phyloP scores from a whole-genome alignment of 2,113 vertebrate species.

The Laticauda laticaudata region DNA sequence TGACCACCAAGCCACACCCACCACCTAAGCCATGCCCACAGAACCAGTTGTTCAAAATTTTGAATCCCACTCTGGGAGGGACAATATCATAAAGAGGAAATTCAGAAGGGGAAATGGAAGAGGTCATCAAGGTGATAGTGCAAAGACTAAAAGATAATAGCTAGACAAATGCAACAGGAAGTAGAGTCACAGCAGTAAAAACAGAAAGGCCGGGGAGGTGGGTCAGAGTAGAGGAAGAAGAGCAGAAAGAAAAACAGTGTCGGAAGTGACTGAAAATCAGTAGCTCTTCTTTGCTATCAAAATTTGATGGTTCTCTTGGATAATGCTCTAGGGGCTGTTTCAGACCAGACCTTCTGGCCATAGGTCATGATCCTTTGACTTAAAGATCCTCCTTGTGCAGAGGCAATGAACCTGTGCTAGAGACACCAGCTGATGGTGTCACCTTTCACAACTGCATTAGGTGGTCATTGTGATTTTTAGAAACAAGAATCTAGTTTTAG shows the following conservation, averaged over 20 bases:
- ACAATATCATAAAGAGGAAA: neutral
- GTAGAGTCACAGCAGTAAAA: neutral
- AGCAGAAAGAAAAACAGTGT: neutral
- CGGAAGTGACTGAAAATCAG: neutral
- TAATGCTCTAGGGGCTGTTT: neutral
- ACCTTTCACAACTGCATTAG: neutral
- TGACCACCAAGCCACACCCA: too few relatives aligned
- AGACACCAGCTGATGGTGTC: neutral
- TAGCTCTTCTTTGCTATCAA: neutral
- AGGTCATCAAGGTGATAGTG: neutral
- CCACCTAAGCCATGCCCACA: too few relatives aligned
- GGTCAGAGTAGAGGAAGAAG: neutral
- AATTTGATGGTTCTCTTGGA: neutral
- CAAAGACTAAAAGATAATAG: neutral
- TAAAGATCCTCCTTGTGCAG: neutral
- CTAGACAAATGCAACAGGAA: neutral
- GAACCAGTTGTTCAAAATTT: too few relatives aligned
- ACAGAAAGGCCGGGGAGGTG: neutral
- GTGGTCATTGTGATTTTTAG: neutral
- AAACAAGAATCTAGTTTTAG: neutral
- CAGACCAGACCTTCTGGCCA: neutral
- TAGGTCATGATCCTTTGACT: neutral
- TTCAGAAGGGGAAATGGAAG: neutral
- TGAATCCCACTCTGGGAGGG: too few relatives aligned
- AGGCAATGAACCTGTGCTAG: neutral